phyloP scores from a whole-genome alignment of 2,797 vertebrate genomes.

The Arnoldichthys spilopterus region DNA sequence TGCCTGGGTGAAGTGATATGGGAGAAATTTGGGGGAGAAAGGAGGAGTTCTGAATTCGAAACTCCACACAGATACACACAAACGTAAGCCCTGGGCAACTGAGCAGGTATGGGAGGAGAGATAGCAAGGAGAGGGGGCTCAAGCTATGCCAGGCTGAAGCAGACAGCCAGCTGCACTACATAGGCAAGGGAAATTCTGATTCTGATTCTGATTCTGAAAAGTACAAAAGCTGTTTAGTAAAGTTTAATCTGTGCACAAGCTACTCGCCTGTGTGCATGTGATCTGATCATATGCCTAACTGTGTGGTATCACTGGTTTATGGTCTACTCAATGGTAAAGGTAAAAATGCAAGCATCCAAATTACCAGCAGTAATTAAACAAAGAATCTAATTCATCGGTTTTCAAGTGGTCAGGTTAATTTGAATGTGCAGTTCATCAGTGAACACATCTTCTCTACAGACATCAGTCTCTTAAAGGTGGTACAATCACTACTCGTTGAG shows the following conservation, averaged over 20 bases:
- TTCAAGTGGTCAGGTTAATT: too few relatives aligned
- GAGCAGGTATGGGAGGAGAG: constrained; percentile 75
- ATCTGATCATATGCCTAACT: too few relatives aligned
- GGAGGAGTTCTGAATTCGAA: neutral
- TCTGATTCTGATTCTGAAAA: too few relatives aligned
- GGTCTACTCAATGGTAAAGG: neutral
- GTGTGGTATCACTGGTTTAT: too few relatives aligned
- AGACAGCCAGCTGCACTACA: constrained; percentile 14
- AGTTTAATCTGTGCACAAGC: neutral
- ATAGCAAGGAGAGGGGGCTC: constrained; percentile 60
- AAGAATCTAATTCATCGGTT: too few relatives aligned
- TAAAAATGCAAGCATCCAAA: neutral
- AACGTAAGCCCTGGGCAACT: constrained; percentile 67
- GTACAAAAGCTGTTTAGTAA: constrained; percentile 10
- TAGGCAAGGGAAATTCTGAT: constrained; percentile 29
- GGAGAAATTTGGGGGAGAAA: neutral
- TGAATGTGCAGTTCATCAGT: neutral
- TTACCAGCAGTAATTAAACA: neutral
- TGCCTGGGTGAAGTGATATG: neutral
- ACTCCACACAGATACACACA: constrained; percentile 2
- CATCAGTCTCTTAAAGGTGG: neutral
- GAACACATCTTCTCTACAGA: neutral
- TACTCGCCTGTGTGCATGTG: too few relatives aligned
- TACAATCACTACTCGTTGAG: neutral
- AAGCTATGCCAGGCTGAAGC: constrained; percentile 54